These are phyloP conservation scores for Champsocephalus esox DNA, from an alignment of 2,797 vertebrate genomes.

Conservation along the genomic window DNA sequence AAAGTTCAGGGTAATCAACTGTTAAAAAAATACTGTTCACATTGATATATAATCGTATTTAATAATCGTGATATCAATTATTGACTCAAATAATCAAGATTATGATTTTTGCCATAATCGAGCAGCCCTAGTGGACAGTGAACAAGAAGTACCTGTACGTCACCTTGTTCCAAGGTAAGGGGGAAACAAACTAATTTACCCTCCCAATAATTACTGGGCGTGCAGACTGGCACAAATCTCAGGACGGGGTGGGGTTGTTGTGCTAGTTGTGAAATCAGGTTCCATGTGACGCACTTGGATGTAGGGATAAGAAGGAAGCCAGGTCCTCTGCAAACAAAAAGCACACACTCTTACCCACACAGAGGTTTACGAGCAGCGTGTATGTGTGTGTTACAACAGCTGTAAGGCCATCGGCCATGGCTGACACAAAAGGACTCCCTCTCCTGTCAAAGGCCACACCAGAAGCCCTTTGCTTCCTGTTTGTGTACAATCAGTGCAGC, in stretches of 20 bases:
- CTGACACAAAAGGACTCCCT: constrained; percentile 59
- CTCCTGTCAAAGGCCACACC: constrained; percentile 45
- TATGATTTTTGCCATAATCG: too few species aligned
- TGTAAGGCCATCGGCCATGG: constrained; percentile 44
- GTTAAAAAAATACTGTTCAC: too few species aligned
- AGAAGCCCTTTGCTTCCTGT: constrained; percentile 66
- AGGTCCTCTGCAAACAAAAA: constrained; percentile 36
- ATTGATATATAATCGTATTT: too few species aligned
- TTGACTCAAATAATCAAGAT: too few species aligned
- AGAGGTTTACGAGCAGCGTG: constrained; percentile 4
- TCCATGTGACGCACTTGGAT: constrained; percentile 50
- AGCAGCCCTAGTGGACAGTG: not conserved
- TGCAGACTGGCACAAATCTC: constrained; percentile 29
- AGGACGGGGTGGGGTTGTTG: constrained; percentile 18
- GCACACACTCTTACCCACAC: constrained; percentile 13
- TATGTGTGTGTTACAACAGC: constrained; percentile 43
- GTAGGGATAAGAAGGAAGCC: constrained; percentile 48
- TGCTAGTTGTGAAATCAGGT: constrained; percentile 61
- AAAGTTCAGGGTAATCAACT: too few species aligned
- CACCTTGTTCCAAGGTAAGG: not conserved
- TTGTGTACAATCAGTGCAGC: constrained; percentile 51
- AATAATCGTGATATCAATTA: too few species aligned
- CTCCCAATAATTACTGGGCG: constrained; percentile 32
- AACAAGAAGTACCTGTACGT: not conserved
- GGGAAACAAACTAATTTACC: not conserved